Evolutionary conservation across 2,113 vertebrate species (phyloP), one percentile per base, ranked within the genome.

Genomic region (Furnarius figulus): DNA sequence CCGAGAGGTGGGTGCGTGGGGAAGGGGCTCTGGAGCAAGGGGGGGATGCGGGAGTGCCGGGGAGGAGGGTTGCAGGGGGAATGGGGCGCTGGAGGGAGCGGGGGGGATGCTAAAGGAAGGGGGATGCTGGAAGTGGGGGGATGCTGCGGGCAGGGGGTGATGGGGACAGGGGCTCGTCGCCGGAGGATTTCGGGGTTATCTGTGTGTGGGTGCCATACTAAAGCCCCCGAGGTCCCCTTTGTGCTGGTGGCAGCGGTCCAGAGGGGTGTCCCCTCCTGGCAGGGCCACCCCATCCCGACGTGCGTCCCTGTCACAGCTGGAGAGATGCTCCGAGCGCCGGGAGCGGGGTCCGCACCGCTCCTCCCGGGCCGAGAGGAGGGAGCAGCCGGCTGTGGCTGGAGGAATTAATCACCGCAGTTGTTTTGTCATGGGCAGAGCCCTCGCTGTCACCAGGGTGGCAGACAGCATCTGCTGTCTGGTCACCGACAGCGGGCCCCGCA

Each of bases 401-500:
- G 59, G 82, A 74, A 62, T 81, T 53, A 10, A 20, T 31, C 33
- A 13, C 81, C 58, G 90, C 68, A 8, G 77, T 71, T 84, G 92
- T 84, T 91, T 89, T 94, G 90, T 94, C 81, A 9, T 7, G 1
- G 68, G 81, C 31, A 0, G 14, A 81, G 90, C 75, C 53, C 16
- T 73, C 0, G 53, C 81, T n/a, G 90, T 87, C 95, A 56, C 90
- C 76, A 18, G 53, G 89, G 89, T 3, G 75, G 86, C 94, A 85
- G 90, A 85, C 78, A 4, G 91, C 94, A 91, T 80, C 92, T 91
- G 87, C 90, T 56, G 92, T 87, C 95, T 89, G 94, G 40, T n/a
- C 8, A 2, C 84, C 46, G 2, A 27, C 12, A 27, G 4, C 1
- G 76, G 83, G 84, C 75, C 83, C 8, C 3, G 55, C 56, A 17